Evolutionary conservation across 1,140 invertebrate genomes (phyloP).

Genomic region (Pogonus chalceus): DNA sequence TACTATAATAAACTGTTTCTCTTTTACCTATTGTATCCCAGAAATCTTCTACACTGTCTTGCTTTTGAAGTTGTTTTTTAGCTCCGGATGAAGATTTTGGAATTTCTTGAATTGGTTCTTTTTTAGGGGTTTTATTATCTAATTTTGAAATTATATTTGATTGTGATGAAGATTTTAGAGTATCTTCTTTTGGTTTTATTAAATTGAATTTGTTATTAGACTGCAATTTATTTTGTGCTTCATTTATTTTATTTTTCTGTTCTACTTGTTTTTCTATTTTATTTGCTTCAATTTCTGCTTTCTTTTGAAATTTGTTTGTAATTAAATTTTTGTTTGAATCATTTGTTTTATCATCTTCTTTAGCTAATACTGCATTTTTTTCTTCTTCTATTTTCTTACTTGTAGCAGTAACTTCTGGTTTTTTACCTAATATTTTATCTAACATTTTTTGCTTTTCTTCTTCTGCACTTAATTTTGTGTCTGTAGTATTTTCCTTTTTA

Average conservation of each 20-base stretch:
- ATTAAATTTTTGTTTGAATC: too few relatives aligned
- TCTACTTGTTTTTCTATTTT: background rate
- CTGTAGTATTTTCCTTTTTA: slow-evolving; percentile 14
- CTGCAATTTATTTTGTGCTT: background rate
- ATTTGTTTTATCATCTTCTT: too few relatives aligned
- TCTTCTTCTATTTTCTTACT: slow-evolving; percentile 13
- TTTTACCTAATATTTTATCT: background rate
- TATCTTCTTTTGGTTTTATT: slow-evolving; percentile 1
- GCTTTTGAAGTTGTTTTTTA: slow-evolving; percentile 3
- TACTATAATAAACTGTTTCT: slow-evolving; percentile 42
- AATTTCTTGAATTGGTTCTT: background rate
- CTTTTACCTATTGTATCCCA: slow-evolving; percentile 43
- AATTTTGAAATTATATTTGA: background rate
- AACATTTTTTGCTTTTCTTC: background rate
- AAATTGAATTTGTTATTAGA: background rate
- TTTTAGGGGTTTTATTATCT: background rate
- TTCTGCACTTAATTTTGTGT: slow-evolving; percentile 10
- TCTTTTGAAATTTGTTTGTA: too few relatives aligned
- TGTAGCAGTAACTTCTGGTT: background rate
- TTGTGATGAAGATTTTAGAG: background rate
- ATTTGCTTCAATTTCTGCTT: background rate
- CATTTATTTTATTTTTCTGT: background rate
- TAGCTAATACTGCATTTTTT: slow-evolving; percentile 7
- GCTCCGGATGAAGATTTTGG: background rate
- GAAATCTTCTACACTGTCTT: slow-evolving; percentile 24